Evolutionary conservation across 92 coral and sea anemone species (phyloP), one percentile per base, ranked within the genome.

Genomic region (Porites divaricata): DNA sequence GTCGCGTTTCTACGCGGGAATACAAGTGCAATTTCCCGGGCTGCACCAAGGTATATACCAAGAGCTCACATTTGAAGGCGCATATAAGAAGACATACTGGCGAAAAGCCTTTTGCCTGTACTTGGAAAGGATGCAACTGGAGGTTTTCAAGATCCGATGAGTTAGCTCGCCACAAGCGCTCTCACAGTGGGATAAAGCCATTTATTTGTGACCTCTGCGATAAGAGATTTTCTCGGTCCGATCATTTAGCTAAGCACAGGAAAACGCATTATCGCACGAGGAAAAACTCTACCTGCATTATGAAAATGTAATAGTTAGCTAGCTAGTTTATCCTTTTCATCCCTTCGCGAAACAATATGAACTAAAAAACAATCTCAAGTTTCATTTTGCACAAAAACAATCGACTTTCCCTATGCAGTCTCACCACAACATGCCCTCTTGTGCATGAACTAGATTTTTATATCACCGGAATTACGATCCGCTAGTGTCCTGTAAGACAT

Each of bases 51-150:
- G 86, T 92, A 53, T 94, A 94, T 79, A 94, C 98, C 15, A 94
- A 94, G 89, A 94, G 98, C 70, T 94, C 98, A 28, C 98, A 94
- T 62, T 88, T 94, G 14, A 94, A 94, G 70, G 98, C 98, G 28
- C 98, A 94, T 41, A 94, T 94, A 4, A 74, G 98, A 48, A 88
- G 98, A 25, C 98, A 94, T 35, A 94, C 98, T 1, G 98, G 98
- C 25, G 98, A 94, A 48, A 94, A 94, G 53, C 98, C 98, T 2
- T 94, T 94, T 69, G 94, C 91, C 23, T 94, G 98, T 49, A 94
- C 98, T 26, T 94, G 98, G 98, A 94, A 94, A 66, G 98, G 98
- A 4, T 94, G 98, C 25, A 87, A 92, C 63, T 94, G 98, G 98
- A 82, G 95, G 57, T 94, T 94, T 73, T 94, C 98, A 48, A 81